Evolutionary conservation across 2,113 vertebrate genomes (phyloP).

Genomic region (Gallinago jamesoni): DNA sequence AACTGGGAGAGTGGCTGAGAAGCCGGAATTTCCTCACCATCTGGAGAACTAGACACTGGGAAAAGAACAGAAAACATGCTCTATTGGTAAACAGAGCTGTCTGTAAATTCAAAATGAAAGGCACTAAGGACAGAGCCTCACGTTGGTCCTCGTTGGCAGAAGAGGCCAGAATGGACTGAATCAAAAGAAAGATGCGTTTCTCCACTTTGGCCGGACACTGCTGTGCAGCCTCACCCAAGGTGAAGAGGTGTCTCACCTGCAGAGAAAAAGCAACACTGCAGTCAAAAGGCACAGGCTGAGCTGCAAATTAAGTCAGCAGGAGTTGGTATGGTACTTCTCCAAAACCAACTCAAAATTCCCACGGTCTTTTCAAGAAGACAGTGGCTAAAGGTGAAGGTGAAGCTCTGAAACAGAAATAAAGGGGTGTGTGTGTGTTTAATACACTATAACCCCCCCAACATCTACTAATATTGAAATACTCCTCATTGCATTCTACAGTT

Average conservation of each 20-base stretch:
- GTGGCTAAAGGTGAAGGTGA: background rate
- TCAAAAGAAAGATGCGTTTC: constrained; percentile 84
- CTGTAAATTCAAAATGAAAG: background rate
- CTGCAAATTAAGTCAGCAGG: background rate
- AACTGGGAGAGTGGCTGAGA: constrained; percentile 81
- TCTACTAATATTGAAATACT: background rate
- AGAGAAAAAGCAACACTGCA: background rate
- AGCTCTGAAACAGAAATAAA: background rate
- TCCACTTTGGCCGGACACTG: constrained; percentile 85
- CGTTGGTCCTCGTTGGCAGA: constrained; percentile 66
- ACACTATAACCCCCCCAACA: background rate
- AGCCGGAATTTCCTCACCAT: constrained; percentile 48
- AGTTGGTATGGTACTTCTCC: background rate
- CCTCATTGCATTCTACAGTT: background rate
- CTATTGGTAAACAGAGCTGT: no score
- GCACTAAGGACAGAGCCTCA: constrained; percentile 42
- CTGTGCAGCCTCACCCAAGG: constrained; percentile 86
- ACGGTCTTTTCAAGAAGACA: background rate
- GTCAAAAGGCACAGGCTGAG: background rate
- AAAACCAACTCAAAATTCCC: background rate
- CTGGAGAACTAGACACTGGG: background rate
- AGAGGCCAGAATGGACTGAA: constrained; percentile 88
- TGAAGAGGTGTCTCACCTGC: constrained; percentile 90
- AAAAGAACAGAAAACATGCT: background rate
- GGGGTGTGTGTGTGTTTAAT: background rate